Evolutionary conservation across 2,797 vertebrate species (phyloP).

Genomic region (Chelon labrosus): DNA sequence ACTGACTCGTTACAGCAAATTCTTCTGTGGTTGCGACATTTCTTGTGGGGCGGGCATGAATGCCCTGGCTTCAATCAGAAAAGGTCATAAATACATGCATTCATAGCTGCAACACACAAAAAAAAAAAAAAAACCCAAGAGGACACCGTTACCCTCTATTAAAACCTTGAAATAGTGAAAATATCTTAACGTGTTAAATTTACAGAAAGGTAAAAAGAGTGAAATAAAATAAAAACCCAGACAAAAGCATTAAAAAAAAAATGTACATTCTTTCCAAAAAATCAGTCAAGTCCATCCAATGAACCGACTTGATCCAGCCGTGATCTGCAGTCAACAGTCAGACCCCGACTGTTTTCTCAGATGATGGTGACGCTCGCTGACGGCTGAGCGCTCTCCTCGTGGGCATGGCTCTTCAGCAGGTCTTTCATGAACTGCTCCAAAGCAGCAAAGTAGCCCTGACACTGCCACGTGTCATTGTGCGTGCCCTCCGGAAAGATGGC

Average conservation of each 20-base stretch:
- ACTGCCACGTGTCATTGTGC: slow-evolving; percentile 99
- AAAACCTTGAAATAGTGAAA: slow-evolving; percentile 55
- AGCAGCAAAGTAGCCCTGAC: slow-evolving; percentile 97
- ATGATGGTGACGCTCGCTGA: slow-evolving; percentile 96
- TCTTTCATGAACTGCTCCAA: slow-evolving; percentile 98
- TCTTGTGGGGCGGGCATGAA: slow-evolving; percentile 50
- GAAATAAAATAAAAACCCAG: slow-evolving; percentile 62
- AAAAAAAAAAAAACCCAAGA: slow-evolving; percentile 23
- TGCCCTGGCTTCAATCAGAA: slow-evolving; percentile 62
- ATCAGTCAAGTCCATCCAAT: slow-evolving; percentile 22
- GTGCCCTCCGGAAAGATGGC: slow-evolving; percentile 98
- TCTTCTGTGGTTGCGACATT: slow-evolving; percentile 26
- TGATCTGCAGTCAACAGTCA: slow-evolving; percentile 10
- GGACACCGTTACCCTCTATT: slow-evolving; percentile 49
- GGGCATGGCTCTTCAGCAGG: slow-evolving; percentile 93
- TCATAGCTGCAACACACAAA: slow-evolving; percentile 62
- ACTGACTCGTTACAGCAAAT: slow-evolving; percentile 4
- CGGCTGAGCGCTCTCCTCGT: slow-evolving; percentile 91
- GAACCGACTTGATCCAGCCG: slow-evolving; percentile 44
- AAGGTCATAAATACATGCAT: slow-evolving; percentile 75
- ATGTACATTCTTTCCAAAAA: slow-evolving; percentile 85
- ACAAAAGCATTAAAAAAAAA: slow-evolving; percentile 83
- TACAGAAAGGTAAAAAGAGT: slow-evolving; percentile 67
- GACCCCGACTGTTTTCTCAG: slow-evolving; percentile 63
- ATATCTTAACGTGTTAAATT: slow-evolving; percentile 58